Evolutionary conservation across 35 echinoderm and acorn worm genomes (phyloP), one percentile per base, ranked within the genome.

Genomic region (Chiridota heheva): DNA sequence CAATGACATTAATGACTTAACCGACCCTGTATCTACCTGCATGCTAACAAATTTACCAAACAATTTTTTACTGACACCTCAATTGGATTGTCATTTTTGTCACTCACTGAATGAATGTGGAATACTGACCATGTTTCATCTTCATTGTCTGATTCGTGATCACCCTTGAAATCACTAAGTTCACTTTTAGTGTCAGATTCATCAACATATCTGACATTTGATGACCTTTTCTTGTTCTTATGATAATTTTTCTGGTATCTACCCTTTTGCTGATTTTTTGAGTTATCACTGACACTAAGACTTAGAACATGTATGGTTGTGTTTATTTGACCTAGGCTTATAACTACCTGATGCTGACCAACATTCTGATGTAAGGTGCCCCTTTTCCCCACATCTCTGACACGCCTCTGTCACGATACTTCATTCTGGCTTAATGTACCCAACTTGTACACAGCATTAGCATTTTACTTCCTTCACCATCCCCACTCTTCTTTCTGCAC

Each of bases 311-410:
- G 31, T 36, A 34, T 67, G 4, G 63, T 16, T 63, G 31, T 8
- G 28, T 67, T 67, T 10, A 67, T 27, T 4, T 67, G 5, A 67
- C 6, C 63, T 67, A 2, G 38, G 38, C 38, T 67, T n/a, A n/a
- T n/a, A n/a, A n/a, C n/a, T 67, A 32, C 60, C 63, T 32, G 63
- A 30, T 36, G 28, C 63, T 34, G 5, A 67, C 38, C 25, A 34
- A 36, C 63, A 67, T 2, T 4, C 63, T 34, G 63, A 67, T 31
- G 6, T 67, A 24, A 67, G 30, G 38, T 67, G 27, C 2, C 27
- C 63, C 34, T 67, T 67, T 36, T 67, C 38, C 2, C 63, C 63
- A 67, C 27, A 67, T 3, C 38, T 67, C 30, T 67, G 63, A 67
- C 63, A 10, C n/a, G 27, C 3, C 30, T 67, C 38, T 28, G 5